A percentile compares a stretch with the other conserved stretches of the same genome.
phyloP scores from a whole-genome alignment of 2,888 invertebrate species.

The Mesoligia furuncula region DNA sequence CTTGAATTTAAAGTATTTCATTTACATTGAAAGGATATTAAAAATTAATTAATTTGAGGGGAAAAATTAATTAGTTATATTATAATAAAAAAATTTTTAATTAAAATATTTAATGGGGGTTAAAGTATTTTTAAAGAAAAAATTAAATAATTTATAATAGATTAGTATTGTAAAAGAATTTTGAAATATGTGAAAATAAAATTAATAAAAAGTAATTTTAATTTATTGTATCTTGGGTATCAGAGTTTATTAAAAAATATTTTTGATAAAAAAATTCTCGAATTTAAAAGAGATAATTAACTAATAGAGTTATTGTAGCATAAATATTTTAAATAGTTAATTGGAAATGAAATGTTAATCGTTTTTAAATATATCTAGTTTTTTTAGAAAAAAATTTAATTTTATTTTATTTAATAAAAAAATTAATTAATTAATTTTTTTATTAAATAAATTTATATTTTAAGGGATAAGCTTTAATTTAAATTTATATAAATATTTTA shows the following conservation, averaged over 20 bases:
- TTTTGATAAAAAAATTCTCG: conserved; percentile 87
- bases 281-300: conserved; percentile 92
- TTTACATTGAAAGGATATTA: conserved; percentile 92
- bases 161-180: conserved; percentile 91
- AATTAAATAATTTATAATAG: conserved; percentile 89
- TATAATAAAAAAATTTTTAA: conserved; percentile 88
- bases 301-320: conserved; percentile 90
- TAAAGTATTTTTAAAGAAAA: conserved; percentile 88
- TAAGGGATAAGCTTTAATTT: conserved; percentile 91
- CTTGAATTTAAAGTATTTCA: conserved; percentile 91
- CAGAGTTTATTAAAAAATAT: conserved; percentile 91
- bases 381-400: conserved; percentile 91
- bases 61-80: conserved; percentile 76
- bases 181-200: conserved; percentile 88
- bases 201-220: conserved; percentile 89
- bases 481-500: conserved; percentile 87
- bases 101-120: conserved; percentile 78
- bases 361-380: conserved; percentile 93
- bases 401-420: conserved; percentile 86
- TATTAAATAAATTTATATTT: conserved; percentile 83
- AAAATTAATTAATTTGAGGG: conserved; percentile 82
- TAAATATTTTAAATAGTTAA: conserved; percentile 91
- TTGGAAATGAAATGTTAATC: conserved; percentile 92
- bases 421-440: conserved; percentile 68
- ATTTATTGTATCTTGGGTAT: conserved; percentile 93